Evolutionary conservation across 2,113 vertebrate genomes (phyloP), one percentile per base, ranked within the genome.

Genomic region (Trichechus manatus): DNA sequence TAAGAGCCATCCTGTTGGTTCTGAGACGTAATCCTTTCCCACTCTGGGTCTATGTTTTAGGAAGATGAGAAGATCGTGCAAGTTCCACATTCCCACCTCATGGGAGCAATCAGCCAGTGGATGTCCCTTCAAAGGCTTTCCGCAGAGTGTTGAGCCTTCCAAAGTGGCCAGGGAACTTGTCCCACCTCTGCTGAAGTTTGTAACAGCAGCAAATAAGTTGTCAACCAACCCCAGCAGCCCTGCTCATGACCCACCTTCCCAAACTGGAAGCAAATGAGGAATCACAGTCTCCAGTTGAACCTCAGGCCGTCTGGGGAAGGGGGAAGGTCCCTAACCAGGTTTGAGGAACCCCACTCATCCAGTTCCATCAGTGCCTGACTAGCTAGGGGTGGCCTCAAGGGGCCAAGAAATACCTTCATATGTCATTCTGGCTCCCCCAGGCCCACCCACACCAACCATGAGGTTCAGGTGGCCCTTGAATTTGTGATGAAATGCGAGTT

Each of bases 11-110:
- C 47, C 6, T 47, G 10, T 10, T 47, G 7, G 64, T 36, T 31
- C 79, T 42, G 78, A 42, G 42, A 10, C 1, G 59, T 15, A 11
- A 29, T 59, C 19, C 61, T 63, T 20, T 22, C 19, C 20, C 61
- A 6, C 23, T 20, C 61, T 63, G 61, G 61, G 61, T 63, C 68
- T 66, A 1, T 7, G 3, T 19, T 50, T 42, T 10, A 74, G 29
- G 6, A 75, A 63, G 25, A 20, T 4, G 72, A n/a, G 56, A 39
- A 81, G 75, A 27, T 1, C 19, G 3, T 63, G 61, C 20, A 20
- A 7, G 2, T 22, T 6, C 72, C 39, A 5, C 1, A 8, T 11
- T 64, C 77, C n/a, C 39, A 17, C 7, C 25, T 29, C 11, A 0
- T n/a, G 64, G 29, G 42, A 27, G 33, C 61, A 0, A 42, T 33